Base-by-base conservation (phyloP, 2,888 invertebrate genomes). In the Cancer borealis region DNA sequence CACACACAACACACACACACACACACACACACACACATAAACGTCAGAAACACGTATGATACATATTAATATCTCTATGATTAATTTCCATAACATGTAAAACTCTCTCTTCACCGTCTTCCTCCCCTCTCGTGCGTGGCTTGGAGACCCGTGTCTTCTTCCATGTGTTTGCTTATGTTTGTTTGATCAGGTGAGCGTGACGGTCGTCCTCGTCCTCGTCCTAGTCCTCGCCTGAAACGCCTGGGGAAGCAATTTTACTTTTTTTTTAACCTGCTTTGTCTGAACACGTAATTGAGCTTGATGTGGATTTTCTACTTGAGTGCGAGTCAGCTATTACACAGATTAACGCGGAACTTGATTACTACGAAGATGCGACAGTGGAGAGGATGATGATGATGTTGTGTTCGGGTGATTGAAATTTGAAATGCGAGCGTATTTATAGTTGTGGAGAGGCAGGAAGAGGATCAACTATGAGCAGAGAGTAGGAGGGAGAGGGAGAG, bases 181-280 rank as follows among this genome's bases (percentile, higher is more conserved):
- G 79, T 79, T 79, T 79, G 30, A 79, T 79, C 79, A 79, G 79
- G 79, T 79, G 79, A 79, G 79, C 79, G 79, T 79, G 79, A 30
- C 30, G 79, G 79, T 79, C 79, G 26, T 73, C 17, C 73, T 54
- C 54, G 17, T 66, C 14, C 79, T 79, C 79, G 30, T 30, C 17
- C 73, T 54, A 10, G 17, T 66, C 14, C 79, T 79, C 79, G 30
- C 30, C 21, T 14, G 79, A 79, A 79, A 6, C 14, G 14, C 30
- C 3, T 26, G 30, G 30, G 21, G 14, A 6, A 10, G 12, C 79
- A 79, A 10, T 26, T 79, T 30, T 79, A 79, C 79, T 8, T 79
- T 79, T 30, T 79, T 26, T 30, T 79, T 79, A 30, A 8, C 21
- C 79, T 26, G 79, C 79, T 79, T 79, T 79, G 79, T 79, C 79